Base-by-base conservation (phyloP, 2,797 vertebrate species). In the Halcyon leucocephala region DNA sequence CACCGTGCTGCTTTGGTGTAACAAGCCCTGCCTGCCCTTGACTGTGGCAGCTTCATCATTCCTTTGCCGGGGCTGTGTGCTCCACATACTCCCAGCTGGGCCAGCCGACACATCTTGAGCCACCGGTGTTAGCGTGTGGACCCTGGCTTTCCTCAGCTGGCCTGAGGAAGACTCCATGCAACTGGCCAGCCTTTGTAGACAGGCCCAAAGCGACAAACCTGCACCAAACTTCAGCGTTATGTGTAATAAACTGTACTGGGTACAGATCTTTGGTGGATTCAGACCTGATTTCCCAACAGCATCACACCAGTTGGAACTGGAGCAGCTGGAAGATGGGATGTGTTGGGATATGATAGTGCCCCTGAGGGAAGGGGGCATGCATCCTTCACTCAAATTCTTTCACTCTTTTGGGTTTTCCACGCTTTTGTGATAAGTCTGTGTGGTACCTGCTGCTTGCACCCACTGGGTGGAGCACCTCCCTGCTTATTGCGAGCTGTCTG, bases 401-500 rank as follows among this genome's bases (percentile, higher is more conserved):
- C 9, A 4, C 1, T 2, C 0, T 28, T 19, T 14, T 7, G 7
- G 29, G 14, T 16, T 74, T 86, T 52, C 19, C 31, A 1, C 0
- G 0, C 14, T 82, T 65, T 51, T 42, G 72, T 41, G 37, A 33
- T 37, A 16, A 28, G 37, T 1, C 3, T 15, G 2, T 35, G 66
- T 51, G 35, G 66, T 57, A 21, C 35, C 42, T 93, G 46, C 77
- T 58, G 58, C 70, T 81, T 84, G 37, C 51, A 33, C 57, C 96
- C 97, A 83, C 95, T 93, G 71, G 95, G 88, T 95, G 97, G 96
- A 95, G 96, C 92, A 93, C 55, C 89, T 78, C 51, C 35, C 93
- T 86, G 55, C 73, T 55, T 80, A 55, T 91, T 78, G 60, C 28
- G 6, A 31, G 24, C 73, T 49, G 21, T 7, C 33, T 29, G 39